Evolutionary conservation across 2,113 vertebrate species (phyloP), one percentile per base, ranked within the genome.

Genomic region (Archocentrus centrarchus): DNA sequence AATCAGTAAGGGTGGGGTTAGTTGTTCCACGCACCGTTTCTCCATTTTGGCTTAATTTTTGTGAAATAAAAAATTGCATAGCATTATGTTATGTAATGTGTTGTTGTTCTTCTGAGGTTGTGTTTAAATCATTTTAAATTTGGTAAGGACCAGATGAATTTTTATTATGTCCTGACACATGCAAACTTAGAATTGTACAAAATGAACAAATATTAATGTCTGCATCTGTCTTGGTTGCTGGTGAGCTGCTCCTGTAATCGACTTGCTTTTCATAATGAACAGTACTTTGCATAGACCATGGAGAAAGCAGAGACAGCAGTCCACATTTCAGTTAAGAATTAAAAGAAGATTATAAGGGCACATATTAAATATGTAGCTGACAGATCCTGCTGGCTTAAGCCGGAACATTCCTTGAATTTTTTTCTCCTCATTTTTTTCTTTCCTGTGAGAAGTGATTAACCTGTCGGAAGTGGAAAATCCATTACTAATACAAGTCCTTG

Each of bases 401-500:
- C 1, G 11, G 30, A 86, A 68, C 60, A 81, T 88, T 78, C 11
- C 53, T 24, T 60, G 20, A 50, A 14, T 61, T 84, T 64, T 85
- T 83, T 20, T 63, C 53, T 77, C 70, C 58, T 77, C 70, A 63
- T 70, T 14, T 37, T 37, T 75, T 73, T n/a, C 27, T 85, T 88
- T 87, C 77, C 58, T 81, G 64, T 78, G 79, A 91, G 81, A 62
- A 62, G 15, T 39, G n/a, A 91, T 93, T 39, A 87, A 90, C 82
- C 75, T 89, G 81, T 82, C 79, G 80, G 91, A 92, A 90, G 77
- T 85, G 87, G 85, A 93, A 92, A 86, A 76, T 63, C 80, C 73
- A 77, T 44, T 2, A 59, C 81, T 75, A 22, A 83, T 44, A 57
- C 85, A 55, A 63, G 82, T 88, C 80, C 82, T 91, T 63, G 75